phyloP scores from a whole-genome alignment of 92 coral and sea anemone species.

The Phenganax subtilis region DNA sequence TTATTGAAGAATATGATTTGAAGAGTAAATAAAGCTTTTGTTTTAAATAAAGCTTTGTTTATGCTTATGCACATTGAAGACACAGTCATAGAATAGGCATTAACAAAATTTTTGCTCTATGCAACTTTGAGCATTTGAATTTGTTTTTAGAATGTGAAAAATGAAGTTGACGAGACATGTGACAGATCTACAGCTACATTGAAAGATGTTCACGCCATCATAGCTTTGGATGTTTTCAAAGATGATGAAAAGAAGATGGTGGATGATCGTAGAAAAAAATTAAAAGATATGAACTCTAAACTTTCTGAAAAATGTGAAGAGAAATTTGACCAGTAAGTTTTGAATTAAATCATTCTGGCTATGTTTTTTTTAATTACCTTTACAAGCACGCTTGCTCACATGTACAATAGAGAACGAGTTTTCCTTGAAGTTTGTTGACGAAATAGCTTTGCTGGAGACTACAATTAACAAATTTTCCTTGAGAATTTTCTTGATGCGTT shows the following conservation, averaged over 20 bases:
- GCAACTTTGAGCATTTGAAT: background rate
- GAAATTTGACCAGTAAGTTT: constrained; percentile 30
- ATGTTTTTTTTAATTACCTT: background rate
- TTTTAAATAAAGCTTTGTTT: too few species aligned
- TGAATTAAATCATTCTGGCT: background rate
- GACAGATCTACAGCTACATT: constrained; percentile 8
- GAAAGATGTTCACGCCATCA: constrained; percentile 26
- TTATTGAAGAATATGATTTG: too few species aligned
- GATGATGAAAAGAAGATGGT: constrained; percentile 9
- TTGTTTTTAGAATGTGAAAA: constrained; percentile 11
- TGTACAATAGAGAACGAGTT: too few species aligned
- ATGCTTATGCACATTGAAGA: too few species aligned
- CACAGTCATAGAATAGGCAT: background rate
- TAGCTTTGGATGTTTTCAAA: constrained; percentile 20
- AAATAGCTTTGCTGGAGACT: too few species aligned
- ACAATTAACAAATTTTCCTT: too few species aligned
- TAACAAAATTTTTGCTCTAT: background rate
- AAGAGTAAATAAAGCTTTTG: too few species aligned
- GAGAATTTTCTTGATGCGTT: too few species aligned
- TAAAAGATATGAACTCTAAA: constrained; percentile 13
- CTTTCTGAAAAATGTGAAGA: constrained; percentile 26
- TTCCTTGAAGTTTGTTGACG: too few species aligned
- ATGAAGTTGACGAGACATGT: constrained; percentile 11
- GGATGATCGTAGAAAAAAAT: constrained; percentile 9
- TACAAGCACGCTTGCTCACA: background rate